These are phyloP conservation scores for Metacarcinus magister DNA, from an alignment of 2,888 invertebrate species.

Conservation along the genomic window DNA sequence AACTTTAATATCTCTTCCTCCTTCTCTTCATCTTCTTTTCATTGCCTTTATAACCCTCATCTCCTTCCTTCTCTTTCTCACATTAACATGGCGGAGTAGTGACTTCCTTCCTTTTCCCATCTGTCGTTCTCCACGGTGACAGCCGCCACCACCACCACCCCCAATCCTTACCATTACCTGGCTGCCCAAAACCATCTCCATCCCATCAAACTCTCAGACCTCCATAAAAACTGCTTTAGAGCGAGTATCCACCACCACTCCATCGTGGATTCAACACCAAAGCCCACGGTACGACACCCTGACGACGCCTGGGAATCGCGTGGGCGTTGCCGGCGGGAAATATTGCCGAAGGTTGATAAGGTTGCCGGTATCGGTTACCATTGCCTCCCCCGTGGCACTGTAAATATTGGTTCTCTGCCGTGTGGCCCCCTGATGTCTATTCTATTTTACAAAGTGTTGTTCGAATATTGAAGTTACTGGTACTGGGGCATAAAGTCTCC, in stretches of 20 bases:
- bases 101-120: neutral
- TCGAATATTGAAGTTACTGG: constrained; percentile 20
- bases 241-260: neutral
- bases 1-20: neutral
- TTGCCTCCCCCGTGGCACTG: neutral
- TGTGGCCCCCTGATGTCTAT: constrained; percentile 31
- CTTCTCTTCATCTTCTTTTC: neutral
- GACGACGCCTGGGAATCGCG: neutral
- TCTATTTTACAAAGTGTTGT: constrained; percentile 35
- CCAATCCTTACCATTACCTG: neutral
- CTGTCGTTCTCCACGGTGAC: neutral
- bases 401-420: neutral
- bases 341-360: neutral
- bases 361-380: neutral
- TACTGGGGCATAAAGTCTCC: constrained; percentile 19
- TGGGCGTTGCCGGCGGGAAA: neutral
- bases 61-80: neutral
- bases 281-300: neutral
- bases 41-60: too few relatives aligned
- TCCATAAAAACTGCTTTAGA: neutral
- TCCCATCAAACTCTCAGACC: neutral
- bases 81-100: neutral
- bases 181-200: neutral
- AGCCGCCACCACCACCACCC: neutral
- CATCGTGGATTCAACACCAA: neutral